phyloP scores from a whole-genome alignment of 2,888 invertebrate species.

The Escarpia spicata region DNA sequence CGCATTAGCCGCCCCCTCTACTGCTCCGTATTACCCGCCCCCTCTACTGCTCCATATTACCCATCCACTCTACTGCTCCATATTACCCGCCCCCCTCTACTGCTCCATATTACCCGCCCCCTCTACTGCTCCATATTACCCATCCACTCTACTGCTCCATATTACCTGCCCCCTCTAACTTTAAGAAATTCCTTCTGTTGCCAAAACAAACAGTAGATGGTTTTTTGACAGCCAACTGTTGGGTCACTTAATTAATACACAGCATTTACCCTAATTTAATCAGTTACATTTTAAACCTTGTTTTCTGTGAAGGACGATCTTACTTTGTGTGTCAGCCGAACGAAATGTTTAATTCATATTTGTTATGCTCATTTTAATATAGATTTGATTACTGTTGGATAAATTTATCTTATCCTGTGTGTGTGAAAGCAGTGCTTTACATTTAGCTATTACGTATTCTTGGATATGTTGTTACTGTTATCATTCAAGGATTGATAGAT shows the following conservation, averaged over 20 bases:
- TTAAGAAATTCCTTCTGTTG: too few species aligned
- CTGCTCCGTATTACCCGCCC: too few species aligned
- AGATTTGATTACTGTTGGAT: neutral
- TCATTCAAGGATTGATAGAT: neutral
- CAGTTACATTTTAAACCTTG: neutral
- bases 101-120: too few species aligned
- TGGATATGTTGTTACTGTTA: neutral
- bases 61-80: too few species aligned
- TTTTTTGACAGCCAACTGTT: too few species aligned
- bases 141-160: too few species aligned
- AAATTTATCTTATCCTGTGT: neutral
- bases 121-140: too few species aligned
- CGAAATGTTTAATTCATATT: neutral
- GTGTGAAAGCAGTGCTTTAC: neutral
- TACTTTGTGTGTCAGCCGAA: neutral
- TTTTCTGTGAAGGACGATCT: neutral
- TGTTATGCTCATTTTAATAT: neutral
- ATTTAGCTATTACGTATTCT: neutral
- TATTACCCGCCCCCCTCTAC: too few species aligned
- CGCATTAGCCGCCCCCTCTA: too few species aligned
- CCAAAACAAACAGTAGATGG: too few species aligned
- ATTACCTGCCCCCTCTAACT: too few species aligned
- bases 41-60: too few species aligned
- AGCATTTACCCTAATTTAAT: neutral
- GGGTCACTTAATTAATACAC: neutral